Base-by-base conservation (phyloP, 2,113 vertebrate species). In the Atherinomorus stipes region DNA sequence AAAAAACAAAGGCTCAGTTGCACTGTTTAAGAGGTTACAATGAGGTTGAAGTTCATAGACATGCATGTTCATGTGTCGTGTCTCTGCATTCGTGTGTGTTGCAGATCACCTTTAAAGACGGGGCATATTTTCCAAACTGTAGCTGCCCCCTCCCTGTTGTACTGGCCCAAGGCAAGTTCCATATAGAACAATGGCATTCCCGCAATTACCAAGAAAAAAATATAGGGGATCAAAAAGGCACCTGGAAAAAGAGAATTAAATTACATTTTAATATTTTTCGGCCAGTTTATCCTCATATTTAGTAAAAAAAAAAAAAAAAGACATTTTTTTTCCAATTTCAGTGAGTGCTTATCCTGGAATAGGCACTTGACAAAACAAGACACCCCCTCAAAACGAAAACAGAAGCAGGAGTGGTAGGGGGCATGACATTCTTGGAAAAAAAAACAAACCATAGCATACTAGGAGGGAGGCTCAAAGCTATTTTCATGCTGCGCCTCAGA, bases 131-230 rank as follows among this genome's bases (percentile, higher is more conserved):
- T 99, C 98, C 98, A 99, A 42, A 99, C 96, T 0, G 97, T 99
- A 64, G 97, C 98, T 45, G 98, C 98, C 11, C 98, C 98, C 90
- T 99, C 95, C 83, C 98, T 91, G 89, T 99, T 99, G 83, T 96
- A 99, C 80, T 99, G 98, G 74, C 98, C 98, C 90, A 99, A 90
- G 44, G 98, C 98, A 78, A 99, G 92, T 88, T 99, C 98, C 98
- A 99, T 99, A 84, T 99, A 99, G 92, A 99, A 99, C 63, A 99
- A 89, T 10, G 98, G 98, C 98, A 99, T 99, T 78, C 98, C 98
- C 54, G 98, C 98, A 54, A 99, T 99, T 78, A 99, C 94, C 90
- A 99, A 88, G 91, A 99, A 99, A 51, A 98, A 94, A 26, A 95
- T 94, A 74, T 99, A 99, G 0, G 98, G 98, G 89, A 99, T 99